Conservation (phyloP, 1,140 invertebrate genomes). For the Sitobion miscanthi region DNA sequence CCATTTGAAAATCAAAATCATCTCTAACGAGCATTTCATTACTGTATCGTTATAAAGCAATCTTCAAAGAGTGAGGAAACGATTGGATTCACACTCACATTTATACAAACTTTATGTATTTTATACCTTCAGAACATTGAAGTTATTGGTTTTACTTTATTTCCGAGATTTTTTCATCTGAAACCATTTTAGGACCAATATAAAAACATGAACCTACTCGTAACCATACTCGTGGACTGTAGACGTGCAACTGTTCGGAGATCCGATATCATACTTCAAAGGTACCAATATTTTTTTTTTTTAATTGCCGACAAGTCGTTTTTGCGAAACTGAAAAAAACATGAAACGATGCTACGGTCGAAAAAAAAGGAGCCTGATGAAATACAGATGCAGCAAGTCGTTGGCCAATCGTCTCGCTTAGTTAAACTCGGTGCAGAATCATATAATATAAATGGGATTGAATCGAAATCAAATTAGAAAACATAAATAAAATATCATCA, state of each 20-base stretch:
- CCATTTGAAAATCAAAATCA: neutral
- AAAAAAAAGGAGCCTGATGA: neutral
- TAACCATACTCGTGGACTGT: neutral
- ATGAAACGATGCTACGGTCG: neutral
- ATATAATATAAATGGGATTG: neutral
- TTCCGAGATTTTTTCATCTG: neutral
- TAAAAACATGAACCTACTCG: neutral
- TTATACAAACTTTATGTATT: neutral
- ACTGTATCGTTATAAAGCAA: neutral
- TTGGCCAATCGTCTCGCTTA: neutral
- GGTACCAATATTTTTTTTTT: neutral
- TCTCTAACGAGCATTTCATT: neutral
- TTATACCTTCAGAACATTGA: neutral
- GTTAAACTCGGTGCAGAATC: neutral
- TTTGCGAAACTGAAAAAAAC: neutral
- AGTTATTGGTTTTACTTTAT: neutral
- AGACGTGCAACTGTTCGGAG: neutral
- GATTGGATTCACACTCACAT: neutral
- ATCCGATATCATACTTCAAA: neutral
- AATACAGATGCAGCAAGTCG: neutral
- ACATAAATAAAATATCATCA: neutral
- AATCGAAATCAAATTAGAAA: neutral
- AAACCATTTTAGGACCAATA: neutral
- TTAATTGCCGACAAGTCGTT: neutral
- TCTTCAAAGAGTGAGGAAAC: neutral